Percentiles rank a stretch among this genome's conserved stretches.
Evolutionary conservation across 1,140 invertebrate species (phyloP).

Genomic region (Plectrocnemia conspersa): DNA sequence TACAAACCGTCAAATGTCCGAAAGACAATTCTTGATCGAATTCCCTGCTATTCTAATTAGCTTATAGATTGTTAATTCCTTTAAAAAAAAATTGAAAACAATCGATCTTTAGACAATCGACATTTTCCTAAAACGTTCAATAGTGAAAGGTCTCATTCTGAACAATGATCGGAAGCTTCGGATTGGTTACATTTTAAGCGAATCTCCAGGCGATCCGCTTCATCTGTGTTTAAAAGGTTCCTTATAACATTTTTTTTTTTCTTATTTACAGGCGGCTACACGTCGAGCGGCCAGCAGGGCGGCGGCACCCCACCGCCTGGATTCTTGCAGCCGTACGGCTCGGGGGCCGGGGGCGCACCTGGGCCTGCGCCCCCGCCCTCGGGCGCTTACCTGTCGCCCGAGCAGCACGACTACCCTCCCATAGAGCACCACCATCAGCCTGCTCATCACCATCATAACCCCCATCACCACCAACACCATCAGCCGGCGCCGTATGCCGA

Average conservation of each 20-base stretch:
- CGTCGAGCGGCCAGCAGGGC: constrained; percentile 43
- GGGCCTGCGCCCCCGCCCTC: constrained; percentile 39
- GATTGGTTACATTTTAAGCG: no score
- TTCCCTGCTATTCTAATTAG: no score
- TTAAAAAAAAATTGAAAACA: no score
- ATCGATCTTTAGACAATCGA: no score
- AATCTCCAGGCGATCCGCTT: no score
- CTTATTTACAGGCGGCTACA: constrained; percentile 47
- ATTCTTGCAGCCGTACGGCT: constrained; percentile 43
- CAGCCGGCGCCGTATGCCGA: constrained; percentile 56
- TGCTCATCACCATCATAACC: constrained; percentile 45
- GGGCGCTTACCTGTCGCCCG: constrained; percentile 42
- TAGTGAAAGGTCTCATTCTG: no score
- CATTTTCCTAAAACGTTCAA: no score
- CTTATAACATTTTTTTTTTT: background rate
- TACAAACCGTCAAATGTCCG: no score
- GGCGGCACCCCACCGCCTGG: constrained; percentile 39
- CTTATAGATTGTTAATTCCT: no score
- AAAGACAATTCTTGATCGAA: no score
- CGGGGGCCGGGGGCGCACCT: constrained; percentile 29
- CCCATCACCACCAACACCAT: constrained; percentile 47
- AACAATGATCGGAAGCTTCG: no score
- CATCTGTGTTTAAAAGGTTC: no score
- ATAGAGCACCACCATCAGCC: constrained; percentile 29
- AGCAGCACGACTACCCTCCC: constrained; percentile 45